Conservation (phyloP, 2,797 vertebrate genomes). For the Neosilurus hyrtlii region DNA sequence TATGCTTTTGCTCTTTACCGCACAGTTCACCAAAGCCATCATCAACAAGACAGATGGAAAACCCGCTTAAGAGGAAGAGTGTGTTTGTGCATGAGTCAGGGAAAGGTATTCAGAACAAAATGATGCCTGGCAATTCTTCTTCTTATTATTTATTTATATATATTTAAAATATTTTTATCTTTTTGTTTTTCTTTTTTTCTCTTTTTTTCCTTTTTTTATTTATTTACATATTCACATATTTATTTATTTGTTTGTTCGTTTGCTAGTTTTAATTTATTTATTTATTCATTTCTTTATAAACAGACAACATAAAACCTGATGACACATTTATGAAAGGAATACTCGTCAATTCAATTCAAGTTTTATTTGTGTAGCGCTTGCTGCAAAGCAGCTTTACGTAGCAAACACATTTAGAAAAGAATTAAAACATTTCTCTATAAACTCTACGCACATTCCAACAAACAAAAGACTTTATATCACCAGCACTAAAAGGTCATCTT, state of each 20-base stretch:
- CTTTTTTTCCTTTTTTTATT: background rate
- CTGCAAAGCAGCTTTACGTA: too few species aligned
- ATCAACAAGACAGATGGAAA: slow-evolving; percentile 16
- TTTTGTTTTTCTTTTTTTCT: background rate
- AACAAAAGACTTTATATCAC: too few species aligned
- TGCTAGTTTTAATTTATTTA: too few species aligned
- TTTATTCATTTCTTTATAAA: too few species aligned
- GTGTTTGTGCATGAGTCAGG: background rate
- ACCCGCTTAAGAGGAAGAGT: background rate
- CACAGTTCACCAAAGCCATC: slow-evolving; percentile 16
- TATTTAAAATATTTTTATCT: too few species aligned
- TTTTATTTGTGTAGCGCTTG: background rate
- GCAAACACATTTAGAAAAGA: too few species aligned
- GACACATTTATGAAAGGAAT: background rate
- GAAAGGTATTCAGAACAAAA: background rate
- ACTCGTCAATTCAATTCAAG: background rate
- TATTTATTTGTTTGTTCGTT: too few species aligned
- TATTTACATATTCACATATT: too few species aligned
- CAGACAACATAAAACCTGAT: background rate
- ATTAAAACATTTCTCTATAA: too few species aligned
- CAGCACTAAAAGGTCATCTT: too few species aligned
- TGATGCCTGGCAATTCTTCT: background rate
- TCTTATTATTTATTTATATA: too few species aligned
- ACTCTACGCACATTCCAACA: too few species aligned
- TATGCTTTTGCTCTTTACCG: background rate